Evolutionary conservation across 2,888 invertebrate species (phyloP), one percentile per base, ranked within the genome.

Genomic region (Agrotis puta): DNA sequence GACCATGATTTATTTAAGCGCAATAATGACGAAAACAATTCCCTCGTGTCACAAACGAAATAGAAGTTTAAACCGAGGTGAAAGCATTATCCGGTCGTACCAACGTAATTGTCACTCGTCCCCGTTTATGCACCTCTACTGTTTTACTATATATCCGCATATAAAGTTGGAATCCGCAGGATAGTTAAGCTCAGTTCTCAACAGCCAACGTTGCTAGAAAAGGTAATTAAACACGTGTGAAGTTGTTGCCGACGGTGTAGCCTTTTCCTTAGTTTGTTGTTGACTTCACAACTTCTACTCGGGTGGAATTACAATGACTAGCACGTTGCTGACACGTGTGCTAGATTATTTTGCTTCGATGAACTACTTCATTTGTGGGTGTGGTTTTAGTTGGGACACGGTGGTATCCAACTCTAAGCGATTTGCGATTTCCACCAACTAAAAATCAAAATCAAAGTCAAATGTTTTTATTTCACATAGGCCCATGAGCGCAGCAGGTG

Each of bases 211-310:
- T 59, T 54, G 43, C 45, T 73, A 56, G 51, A 58, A 78, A 71
- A 79, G 74, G 59, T 79, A 79, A 76, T 76, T 79, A 79, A 64
- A 79, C 59, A 79, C 62, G 75, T 63, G 22, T 61, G 64, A 61
- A 74, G 64, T 74, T 64, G 74, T 73, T 20, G 61, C 56, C 16
- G 56, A 39, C 22, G 9, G n/a, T 73, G 51, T 53, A 73, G 64
- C 56, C 48, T 73, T 70, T 75, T 62, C 58, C 50, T 64, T 73
- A 73, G 64, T 76, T 79, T 39, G 59, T 27, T 61, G 54, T 61
- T 50, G 76, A 76, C 64, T 74, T 65, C 43, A 6, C 3, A 76
- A 73, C 74, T 73, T 24, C 6, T 61, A 79, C 51, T 24, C 18
- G 45, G 16, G 0, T 16, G 16, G 76, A 76, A 79, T 73, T 64